A percentile compares a stretch with the other conserved stretches of the same genome.
Evolutionary conservation across 1,140 invertebrate species (phyloP).

Genomic region (Leptopilina clavipes): DNA sequence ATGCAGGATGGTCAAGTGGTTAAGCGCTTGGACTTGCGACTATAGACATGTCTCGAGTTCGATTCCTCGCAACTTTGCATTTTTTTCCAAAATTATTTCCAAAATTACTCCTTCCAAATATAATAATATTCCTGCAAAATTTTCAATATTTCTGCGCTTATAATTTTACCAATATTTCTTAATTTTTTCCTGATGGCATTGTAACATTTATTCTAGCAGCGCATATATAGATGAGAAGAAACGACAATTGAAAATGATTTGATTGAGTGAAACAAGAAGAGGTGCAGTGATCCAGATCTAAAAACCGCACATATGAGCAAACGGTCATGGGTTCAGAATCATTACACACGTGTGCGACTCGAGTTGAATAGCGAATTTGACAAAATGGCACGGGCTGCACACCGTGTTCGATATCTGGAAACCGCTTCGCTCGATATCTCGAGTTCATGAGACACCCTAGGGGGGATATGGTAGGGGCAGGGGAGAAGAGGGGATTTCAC

Average conservation of each 20-base stretch:
- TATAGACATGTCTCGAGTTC: no score
- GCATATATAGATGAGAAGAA: not conserved
- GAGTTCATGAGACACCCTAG: slow-evolving; percentile 35
- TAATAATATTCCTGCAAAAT: no score
- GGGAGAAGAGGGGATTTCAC: slow-evolving; percentile 51
- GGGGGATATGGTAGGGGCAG: no score
- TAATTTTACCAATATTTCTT: no score
- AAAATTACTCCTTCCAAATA: not conserved
- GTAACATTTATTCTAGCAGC: no score
- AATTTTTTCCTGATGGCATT: no score
- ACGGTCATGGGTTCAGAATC: slow-evolving; percentile 52
- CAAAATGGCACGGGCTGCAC: slow-evolving; percentile 64
- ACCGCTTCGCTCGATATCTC: slow-evolving; percentile 38
- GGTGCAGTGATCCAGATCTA: slow-evolving; percentile 29
- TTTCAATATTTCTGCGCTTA: no score
- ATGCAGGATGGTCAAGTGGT: no score
- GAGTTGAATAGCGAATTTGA: slow-evolving; percentile 59
- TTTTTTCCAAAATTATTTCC: no score
- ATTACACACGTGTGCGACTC: slow-evolving; percentile 62
- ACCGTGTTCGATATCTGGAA: slow-evolving; percentile 37
- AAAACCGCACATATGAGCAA: slow-evolving; percentile 65
- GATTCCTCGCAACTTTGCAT: no score
- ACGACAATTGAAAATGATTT: slow-evolving; percentile 10
- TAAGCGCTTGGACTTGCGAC: no score
- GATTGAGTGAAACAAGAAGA: not conserved